Evolutionary conservation across 2,797 vertebrate genomes (phyloP).

Genomic region (Diglossa cyanea): DNA sequence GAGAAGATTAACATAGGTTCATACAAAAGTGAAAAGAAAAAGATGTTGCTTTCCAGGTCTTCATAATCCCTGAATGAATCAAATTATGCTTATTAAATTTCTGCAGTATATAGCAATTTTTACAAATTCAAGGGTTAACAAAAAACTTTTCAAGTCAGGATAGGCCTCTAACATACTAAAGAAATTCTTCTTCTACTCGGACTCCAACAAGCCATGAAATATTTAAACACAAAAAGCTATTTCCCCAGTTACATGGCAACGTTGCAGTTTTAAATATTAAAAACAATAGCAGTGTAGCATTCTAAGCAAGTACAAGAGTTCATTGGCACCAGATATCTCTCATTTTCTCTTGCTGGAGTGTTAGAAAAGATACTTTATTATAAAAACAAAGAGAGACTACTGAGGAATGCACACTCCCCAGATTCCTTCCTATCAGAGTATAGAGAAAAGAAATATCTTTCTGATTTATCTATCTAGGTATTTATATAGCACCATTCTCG

Average conservation of each 20-base stretch:
- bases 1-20: background rate
- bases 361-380: constrained; percentile 13
- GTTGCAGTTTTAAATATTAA: constrained; percentile 64
- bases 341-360: background rate
- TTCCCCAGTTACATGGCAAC: constrained; percentile 43
- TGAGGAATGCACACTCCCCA: background rate
- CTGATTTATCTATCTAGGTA: constrained; percentile 24
- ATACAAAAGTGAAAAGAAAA: background rate
- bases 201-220: constrained; percentile 54
- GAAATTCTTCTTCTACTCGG: constrained; percentile 23
- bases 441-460: background rate
- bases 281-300: constrained; percentile 29
- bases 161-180: constrained; percentile 13
- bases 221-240: constrained; percentile 60
- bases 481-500: constrained; percentile 3
- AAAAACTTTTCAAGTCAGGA: constrained; percentile 1
- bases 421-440: background rate
- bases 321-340: constrained; percentile 23
- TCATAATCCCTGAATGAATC: background rate
- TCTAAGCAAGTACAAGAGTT: constrained; percentile 46
- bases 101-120: background rate
- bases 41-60: background rate
- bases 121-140: background rate
- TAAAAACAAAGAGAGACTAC: background rate
- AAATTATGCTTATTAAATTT: background rate